Evolutionary conservation across 2,113 vertebrate species (phyloP), one percentile per base, ranked within the genome.

Genomic region (Monarcha castaneiventris): DNA sequence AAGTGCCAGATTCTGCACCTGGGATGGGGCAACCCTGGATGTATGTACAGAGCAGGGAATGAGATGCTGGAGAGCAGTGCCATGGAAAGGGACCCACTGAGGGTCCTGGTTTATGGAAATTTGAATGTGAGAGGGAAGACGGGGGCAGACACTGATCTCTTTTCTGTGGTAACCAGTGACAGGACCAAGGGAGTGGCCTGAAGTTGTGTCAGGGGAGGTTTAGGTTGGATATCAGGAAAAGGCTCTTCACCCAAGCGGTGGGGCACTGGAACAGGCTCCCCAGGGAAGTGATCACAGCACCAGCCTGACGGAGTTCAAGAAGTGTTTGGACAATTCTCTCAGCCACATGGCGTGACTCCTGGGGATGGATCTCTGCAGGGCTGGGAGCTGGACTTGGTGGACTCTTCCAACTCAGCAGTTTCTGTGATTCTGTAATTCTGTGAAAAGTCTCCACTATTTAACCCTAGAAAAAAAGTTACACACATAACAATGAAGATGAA

Each of bases 191-290:
- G 6, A 76, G 25, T 32, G 25, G 16, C 17, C 61, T 43, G 16
- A 67, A 58, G 13, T 19, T 85, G 13, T 75, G 16, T 35, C 44
- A 37, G 32, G 62, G 32, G 30, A 43, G 4, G 7, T 26, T 67
- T 67, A 43, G 26, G 13, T 5, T 76, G 35, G 9, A 26, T 59
- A 17, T 32, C 17, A 51, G 43, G 8, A 26, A 66, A 43, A 58
- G 5, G 1, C 20, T 66, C 30, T 56, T 66, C 13, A 41, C 1
- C 16, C 43, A 56, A 35, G 23, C 49, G 30, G 1, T 0, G 43
- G 43, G 32, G 11, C 52, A 51, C 37, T 52, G 44, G 51, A 52
- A 51, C 37, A 68, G 43, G 9, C 6, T 59, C 2, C 9, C 14
- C 17, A 52, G 17, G 62, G 33, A 1, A 44, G 33, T 33, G 46